Conservation (phyloP, 1,140 invertebrate species). For the Mycetomoellerius zeteki region DNA sequence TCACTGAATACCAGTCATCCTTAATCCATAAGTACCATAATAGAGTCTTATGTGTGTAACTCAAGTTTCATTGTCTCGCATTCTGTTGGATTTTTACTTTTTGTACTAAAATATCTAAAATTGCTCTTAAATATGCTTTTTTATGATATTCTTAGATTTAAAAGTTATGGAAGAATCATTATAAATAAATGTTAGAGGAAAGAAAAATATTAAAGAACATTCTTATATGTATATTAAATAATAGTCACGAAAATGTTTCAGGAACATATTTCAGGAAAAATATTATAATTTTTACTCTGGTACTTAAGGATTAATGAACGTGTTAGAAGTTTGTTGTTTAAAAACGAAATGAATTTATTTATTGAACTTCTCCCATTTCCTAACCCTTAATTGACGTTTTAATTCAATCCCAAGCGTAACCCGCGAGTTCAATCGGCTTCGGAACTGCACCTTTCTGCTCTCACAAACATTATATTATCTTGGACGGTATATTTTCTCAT, state of each 20-base stretch:
- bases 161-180: conserved; percentile 4
- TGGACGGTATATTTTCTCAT: conserved; percentile 74
- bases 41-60: neutral
- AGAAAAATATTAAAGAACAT: neutral
- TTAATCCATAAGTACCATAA: conserved; percentile 29
- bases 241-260: neutral
- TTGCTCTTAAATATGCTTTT: neutral
- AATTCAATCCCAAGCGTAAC: conserved; percentile 62
- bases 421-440: conserved; percentile 56
- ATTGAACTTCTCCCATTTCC: conserved; percentile 41
- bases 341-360: conserved; percentile 34
- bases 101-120: conserved; percentile 4
- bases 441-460: conserved; percentile 43
- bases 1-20: neutral
- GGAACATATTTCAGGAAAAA: neutral
- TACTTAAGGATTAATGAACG: conserved; percentile 41
- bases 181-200: neutral
- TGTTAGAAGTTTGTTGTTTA: neutral
- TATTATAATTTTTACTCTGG: conserved; percentile 20
- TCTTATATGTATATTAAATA: conserved; percentile 9
- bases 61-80: neutral
- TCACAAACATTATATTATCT: conserved; percentile 71
- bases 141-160: neutral
- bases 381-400: conserved; percentile 60
- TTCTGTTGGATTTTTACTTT: neutral